Evolutionary conservation across 2,113 vertebrate genomes (phyloP).

Genomic region (Passerina amoena): DNA sequence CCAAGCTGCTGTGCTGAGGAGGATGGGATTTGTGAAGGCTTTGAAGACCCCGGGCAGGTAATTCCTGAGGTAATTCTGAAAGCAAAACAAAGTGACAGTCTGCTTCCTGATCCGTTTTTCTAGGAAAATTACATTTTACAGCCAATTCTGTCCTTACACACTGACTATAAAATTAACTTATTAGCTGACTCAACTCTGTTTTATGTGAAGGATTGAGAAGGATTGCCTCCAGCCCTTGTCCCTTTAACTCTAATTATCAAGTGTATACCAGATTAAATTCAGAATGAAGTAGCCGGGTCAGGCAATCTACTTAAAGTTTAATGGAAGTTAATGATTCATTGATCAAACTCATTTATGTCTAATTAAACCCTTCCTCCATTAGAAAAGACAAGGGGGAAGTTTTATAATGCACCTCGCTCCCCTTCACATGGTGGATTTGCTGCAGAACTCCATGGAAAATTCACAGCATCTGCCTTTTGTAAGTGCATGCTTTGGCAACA

Average conservation of each 20-base stretch:
- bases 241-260: slow-evolving; percentile 75
- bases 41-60: background rate
- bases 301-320: slow-evolving; percentile 77
- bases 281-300: slow-evolving; percentile 70
- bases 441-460: slow-evolving; percentile 16
- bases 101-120: slow-evolving; percentile 3
- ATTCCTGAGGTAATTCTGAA: slow-evolving; percentile 50
- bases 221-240: slow-evolving; percentile 64
- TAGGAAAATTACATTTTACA: background rate
- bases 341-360: slow-evolving; percentile 78
- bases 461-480: background rate
- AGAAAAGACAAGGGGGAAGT: slow-evolving; percentile 49
- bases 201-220: slow-evolving; percentile 38
- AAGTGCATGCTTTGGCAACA: background rate
- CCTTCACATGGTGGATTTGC: background rate
- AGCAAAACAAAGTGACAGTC: slow-evolving; percentile 47
- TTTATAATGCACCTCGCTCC: background rate
- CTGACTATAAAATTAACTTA: slow-evolving; percentile 63
- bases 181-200: slow-evolving; percentile 71
- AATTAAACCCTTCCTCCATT: slow-evolving; percentile 75
- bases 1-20: background rate
- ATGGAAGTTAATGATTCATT: slow-evolving; percentile 82
- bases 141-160: slow-evolving; percentile 30
- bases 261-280: slow-evolving; percentile 69
- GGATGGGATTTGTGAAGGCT: background rate